phyloP scores from a whole-genome alignment of 2,888 invertebrate genomes.

The Tinea trinotella region DNA sequence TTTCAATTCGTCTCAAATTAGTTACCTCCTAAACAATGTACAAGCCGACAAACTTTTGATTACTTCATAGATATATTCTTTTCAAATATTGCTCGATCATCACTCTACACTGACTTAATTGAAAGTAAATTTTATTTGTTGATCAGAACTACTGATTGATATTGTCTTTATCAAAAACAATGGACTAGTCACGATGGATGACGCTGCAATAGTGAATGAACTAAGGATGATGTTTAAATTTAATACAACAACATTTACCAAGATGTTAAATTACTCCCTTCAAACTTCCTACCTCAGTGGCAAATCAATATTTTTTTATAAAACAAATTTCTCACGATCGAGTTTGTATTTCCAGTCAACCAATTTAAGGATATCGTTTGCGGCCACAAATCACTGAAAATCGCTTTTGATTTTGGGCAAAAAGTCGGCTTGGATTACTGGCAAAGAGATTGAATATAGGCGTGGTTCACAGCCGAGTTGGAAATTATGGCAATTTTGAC shows the following conservation, averaged over 20 bases:
- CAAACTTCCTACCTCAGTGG: conserved; percentile 17
- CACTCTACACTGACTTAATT: conserved; percentile 23
- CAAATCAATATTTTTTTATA: conserved; percentile 18
- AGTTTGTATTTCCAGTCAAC: conserved; percentile 52
- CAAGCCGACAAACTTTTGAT: conserved; percentile 15
- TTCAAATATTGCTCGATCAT: conserved; percentile 28
- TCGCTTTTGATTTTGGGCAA: conserved; percentile 33
- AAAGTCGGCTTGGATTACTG: conserved; percentile 59
- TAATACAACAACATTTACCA: conserved; percentile 1
- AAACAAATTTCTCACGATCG: conserved; percentile 53
- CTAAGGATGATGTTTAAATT: conserved; percentile 10
- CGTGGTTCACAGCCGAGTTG: conserved; percentile 49
- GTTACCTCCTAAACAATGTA: neutral
- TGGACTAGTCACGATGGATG: conserved; percentile 33
- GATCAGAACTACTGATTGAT: conserved; percentile 27
- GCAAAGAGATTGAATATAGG: conserved; percentile 29
- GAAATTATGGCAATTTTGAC: conserved; percentile 71
- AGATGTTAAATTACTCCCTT: neutral
- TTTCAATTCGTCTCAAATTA: conserved; percentile 15
- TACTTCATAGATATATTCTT: conserved; percentile 5
- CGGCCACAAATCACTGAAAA: conserved; percentile 66
- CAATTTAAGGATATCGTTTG: conserved; percentile 63
- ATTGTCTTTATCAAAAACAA: conserved; percentile 33
- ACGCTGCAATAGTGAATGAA: conserved; percentile 26
- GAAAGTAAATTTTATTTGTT: conserved; percentile 30